These are phyloP conservation scores for Aethes cnicana DNA, from an alignment of 2,888 invertebrate genomes.

Conservation along the genomic window DNA sequence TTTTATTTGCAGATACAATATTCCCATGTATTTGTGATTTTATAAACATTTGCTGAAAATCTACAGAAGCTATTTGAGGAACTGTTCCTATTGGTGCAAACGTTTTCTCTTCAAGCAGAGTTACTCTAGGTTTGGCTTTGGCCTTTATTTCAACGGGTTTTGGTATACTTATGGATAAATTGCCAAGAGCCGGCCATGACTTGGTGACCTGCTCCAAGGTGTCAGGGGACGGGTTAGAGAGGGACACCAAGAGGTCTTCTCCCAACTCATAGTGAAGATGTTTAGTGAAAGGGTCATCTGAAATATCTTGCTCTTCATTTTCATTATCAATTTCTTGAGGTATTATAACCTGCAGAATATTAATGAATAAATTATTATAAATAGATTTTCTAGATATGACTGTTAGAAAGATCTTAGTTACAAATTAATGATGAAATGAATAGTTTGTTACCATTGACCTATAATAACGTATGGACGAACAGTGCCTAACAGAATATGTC, in stretches of 20 bases:
- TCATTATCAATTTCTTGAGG: constrained; percentile 45
- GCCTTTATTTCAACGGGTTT: constrained; percentile 50
- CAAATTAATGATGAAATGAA: too few relatives aligned
- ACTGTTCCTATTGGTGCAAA: constrained; percentile 79
- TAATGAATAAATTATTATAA: neutral
- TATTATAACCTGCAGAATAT: constrained; percentile 43
- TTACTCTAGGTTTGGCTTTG: constrained; percentile 61
- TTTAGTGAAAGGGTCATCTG: constrained; percentile 85
- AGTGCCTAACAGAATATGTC: too few relatives aligned
- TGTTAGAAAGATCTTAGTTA: too few relatives aligned
- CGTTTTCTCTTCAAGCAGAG: constrained; percentile 80
- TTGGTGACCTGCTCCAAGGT: constrained; percentile 59
- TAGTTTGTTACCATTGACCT: too few relatives aligned
- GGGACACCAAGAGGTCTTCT: constrained; percentile 83
- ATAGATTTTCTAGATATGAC: too few relatives aligned
- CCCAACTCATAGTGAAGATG: constrained; percentile 87
- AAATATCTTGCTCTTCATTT: constrained; percentile 45
- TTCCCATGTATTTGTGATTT: constrained; percentile 86
- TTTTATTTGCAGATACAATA: constrained; percentile 82
- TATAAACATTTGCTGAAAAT: constrained; percentile 81
- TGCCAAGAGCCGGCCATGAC: constrained; percentile 85
- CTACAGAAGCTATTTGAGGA: constrained; percentile 73
- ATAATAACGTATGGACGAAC: too few relatives aligned
- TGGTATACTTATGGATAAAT: constrained; percentile 83
- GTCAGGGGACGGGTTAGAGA: constrained; percentile 75